Evolutionary conservation across 2,113 vertebrate genomes (phyloP), one percentile per base, ranked within the genome.

Genomic region (Oncorhynchus masou): DNA sequence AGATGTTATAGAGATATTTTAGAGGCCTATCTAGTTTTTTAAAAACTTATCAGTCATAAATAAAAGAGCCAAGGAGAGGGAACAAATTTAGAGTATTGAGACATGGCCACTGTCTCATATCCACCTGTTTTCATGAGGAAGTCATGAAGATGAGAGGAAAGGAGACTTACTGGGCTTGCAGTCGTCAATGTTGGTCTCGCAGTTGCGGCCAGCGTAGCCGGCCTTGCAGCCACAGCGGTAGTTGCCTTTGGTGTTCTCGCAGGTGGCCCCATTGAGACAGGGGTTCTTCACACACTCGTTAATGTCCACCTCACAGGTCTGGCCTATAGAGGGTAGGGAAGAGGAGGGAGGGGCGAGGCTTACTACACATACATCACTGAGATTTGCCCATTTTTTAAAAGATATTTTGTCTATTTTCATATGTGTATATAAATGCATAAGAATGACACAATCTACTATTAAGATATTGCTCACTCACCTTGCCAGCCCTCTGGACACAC

Each of bases 251-350:
- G 92, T 95, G 92, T 99, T 97, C 82, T 94, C 95, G 83, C 97
- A 99, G 8, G 92, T 90, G 27, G 96, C 97, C 0, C 95, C 94
- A 0, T 97, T 94, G 51, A 73, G 94, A 75, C 97, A 99, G 0
- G 97, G 96, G 86, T 91, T 97, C 87, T 96, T 97, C 81, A 98
- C 96, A 0, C 97, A 99, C 83, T 99, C 97, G 0, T 98, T 97
- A 85, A 99, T 92, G 83, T 99, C 97, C 0, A 97, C 89, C 86
- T 98, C 96, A 0, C 97, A 99, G 7, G 96, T 97, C 90, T 99
- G 97, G 0, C 97, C 97, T 99, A 22, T 62, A 22, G 27, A 39
- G 25, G 24, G 24, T 79, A 0, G 5, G 22, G 25, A 27, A 7
- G 2, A 75, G 9, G 39, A 45, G 39, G 39, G 39, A 45, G 69